Evolutionary conservation across 1,140 invertebrate genomes (phyloP).

Genomic region (Pinna nobilis): DNA sequence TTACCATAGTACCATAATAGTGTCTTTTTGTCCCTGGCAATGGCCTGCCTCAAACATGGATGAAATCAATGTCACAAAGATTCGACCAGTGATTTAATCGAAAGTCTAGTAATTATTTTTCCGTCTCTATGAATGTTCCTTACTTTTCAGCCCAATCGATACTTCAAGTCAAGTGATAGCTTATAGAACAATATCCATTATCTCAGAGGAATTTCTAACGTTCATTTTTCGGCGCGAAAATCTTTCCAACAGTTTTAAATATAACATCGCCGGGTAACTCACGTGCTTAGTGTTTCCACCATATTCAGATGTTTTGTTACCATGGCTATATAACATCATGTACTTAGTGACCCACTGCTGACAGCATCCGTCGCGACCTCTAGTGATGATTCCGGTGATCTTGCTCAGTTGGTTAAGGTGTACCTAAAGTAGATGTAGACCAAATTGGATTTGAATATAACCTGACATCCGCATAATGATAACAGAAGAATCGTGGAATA

Average conservation of each 20-base stretch:
- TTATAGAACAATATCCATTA: no score
- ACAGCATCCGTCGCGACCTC: slow-evolving; percentile 34
- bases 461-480: no score
- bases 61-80: no score
- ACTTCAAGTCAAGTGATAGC: not conserved
- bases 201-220: no score
- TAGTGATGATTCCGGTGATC: slow-evolving; percentile 29
- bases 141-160: not conserved
- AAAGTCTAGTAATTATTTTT: not conserved
- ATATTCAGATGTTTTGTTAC: slow-evolving; percentile 19
- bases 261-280: not conserved
- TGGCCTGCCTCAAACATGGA: no score
- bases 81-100: no score
- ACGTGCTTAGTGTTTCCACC: slow-evolving; percentile 1
- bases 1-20: no score
- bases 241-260: no score
- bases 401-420: slow-evolving; percentile 16
- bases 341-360: slow-evolving; percentile 44
- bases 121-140: not conserved
- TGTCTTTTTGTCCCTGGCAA: no score
- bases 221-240: no score
- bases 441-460: no score
- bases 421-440: slow-evolving; percentile 12
- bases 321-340: slow-evolving; percentile 33
- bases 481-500: no score